Evolutionary conservation across 2,113 vertebrate genomes (phyloP), one percentile per base, ranked within the genome.

Genomic region (Platichthys stellatus): DNA sequence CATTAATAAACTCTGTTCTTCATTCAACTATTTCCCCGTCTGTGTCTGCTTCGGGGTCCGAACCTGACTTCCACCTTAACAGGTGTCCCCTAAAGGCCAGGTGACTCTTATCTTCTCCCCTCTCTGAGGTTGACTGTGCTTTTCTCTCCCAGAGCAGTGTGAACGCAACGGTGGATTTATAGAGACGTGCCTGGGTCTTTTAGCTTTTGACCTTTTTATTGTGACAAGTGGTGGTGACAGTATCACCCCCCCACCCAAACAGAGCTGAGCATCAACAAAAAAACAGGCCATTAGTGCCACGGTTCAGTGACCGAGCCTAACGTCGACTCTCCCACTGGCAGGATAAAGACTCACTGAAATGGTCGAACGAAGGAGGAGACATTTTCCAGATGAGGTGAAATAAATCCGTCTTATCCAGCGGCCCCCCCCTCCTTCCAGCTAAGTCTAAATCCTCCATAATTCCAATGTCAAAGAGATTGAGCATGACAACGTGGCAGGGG

Each of bases 341-440:
- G 73, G 72, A 78, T 83, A 70, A 77, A 79, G 64, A 84, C 69
- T 66, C 81, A 76, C 47, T 73, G 74, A 72, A 85, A 67, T 66
- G 87, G 60, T 60, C 40, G 14, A 65, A 12, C 69, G 69, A 76
- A 76, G 81, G 63, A 78, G 56, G 63, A 86, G 21, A 82, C 74
- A 56, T 83, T 89, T 89, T 91, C 80, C 84, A 86, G 68, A 86
- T 88, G 87, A 90, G 82, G 82, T 78, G 76, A 82, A 85, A 88
- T 89, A 88, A 88, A 87, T 89, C 84, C 35, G 35, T 78, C 83
- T 88, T 77, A 87, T 87, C 80, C 69, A 56, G 24, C 61, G 13
- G 13, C 69, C 62, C 76, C 72, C 26, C 26, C 26, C 26, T 71
- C 73, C 63, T 40, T 54, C 76, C 51, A 26, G 78, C 83, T 78